Evolutionary conservation across 2,797 vertebrate genomes (phyloP).

Genomic region (Lacerta bilineata): DNA sequence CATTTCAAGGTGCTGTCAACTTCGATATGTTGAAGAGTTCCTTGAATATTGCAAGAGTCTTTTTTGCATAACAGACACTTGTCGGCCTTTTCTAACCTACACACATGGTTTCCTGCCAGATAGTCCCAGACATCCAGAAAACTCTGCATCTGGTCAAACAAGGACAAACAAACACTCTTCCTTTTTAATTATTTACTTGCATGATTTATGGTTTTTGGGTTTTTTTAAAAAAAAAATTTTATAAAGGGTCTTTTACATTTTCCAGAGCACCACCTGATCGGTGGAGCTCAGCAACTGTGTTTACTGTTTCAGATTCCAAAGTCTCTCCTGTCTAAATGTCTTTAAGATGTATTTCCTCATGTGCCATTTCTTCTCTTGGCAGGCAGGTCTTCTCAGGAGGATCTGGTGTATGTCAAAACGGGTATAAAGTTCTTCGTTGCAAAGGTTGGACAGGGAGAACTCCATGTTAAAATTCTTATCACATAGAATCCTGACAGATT

Average conservation of each 20-base stretch:
- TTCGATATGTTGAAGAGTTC: neutral
- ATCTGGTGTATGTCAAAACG: conserved; percentile 77
- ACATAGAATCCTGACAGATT: conserved; percentile 36
- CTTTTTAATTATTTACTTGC: neutral
- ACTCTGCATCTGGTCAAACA: neutral
- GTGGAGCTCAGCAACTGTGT: conserved; percentile 62
- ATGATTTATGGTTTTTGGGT: neutral
- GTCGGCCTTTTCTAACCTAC: neutral
- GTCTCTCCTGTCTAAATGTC: conserved; percentile 65
- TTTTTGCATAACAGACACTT: neutral
- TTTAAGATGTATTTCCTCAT: conserved; percentile 76
- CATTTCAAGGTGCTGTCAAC: conserved; percentile 26
- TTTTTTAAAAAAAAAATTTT: too few species aligned
- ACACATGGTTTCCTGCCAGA: conserved; percentile 14
- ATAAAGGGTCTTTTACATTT: conserved; percentile 59
- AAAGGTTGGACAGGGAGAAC: neutral
- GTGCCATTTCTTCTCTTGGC: conserved; percentile 77
- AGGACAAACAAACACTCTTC: conserved; percentile 29
- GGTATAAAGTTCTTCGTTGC: conserved; percentile 72
- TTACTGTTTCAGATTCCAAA: conserved; percentile 72
- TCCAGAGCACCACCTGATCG: conserved; percentile 75
- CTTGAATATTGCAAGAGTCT: neutral
- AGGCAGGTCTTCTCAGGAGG: conserved; percentile 72
- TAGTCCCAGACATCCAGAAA: conserved; percentile 2
- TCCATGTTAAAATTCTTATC: conserved; percentile 38